Percentiles rank a stretch among this genome's conserved stretches.
Evolutionary conservation across 1,140 invertebrate genomes (phyloP).

Genomic region (Lithobius niger): DNA sequence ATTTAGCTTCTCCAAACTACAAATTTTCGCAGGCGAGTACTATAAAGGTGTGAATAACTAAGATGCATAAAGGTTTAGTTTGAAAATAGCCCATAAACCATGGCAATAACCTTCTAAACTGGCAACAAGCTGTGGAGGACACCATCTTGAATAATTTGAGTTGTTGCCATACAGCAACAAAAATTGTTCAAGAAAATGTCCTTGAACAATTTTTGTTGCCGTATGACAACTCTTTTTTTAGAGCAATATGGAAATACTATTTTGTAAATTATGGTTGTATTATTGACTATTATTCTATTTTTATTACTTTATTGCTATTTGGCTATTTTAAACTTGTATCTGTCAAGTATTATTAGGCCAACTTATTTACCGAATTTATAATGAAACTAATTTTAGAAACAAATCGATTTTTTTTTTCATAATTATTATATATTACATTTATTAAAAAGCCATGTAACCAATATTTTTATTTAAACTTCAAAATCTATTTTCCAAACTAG

Average conservation of each 20-base stretch:
- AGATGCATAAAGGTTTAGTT: neutral
- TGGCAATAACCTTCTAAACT: neutral
- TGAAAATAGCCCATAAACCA: neutral
- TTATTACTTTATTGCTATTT: neutral
- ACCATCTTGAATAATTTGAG: neutral
- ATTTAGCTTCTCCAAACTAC: neutral
- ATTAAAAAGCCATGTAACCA: neutral
- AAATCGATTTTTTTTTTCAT: neutral
- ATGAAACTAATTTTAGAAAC: neutral
- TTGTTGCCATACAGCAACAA: neutral
- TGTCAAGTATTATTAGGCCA: neutral
- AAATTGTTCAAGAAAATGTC: neutral
- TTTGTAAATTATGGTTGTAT: neutral
- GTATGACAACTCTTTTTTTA: neutral
- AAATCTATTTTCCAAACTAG: neutral
- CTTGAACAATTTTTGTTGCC: neutral
- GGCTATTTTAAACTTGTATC: neutral
- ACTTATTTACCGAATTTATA: neutral
- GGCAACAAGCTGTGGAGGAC: neutral
- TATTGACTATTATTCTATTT: neutral
- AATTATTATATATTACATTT: neutral
- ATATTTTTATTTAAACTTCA: neutral
- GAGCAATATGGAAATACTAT: neutral
- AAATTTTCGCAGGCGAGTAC: neutral
- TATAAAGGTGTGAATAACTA: neutral